These are phyloP conservation scores for Philopedon plagiatum DNA, from an alignment of 2,888 invertebrate species.

Conservation along the genomic window DNA sequence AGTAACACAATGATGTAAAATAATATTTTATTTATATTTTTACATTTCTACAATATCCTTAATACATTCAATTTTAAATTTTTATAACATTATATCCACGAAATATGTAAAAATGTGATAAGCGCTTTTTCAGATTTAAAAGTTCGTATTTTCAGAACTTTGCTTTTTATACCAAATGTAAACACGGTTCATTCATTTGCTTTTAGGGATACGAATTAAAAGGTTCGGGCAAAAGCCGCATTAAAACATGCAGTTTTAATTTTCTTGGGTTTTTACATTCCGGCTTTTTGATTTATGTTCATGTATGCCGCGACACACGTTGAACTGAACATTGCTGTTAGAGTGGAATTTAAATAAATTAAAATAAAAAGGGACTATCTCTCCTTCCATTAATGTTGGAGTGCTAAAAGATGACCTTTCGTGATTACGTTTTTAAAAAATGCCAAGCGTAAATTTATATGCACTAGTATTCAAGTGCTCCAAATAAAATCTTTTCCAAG, in stretches of 20 bases:
- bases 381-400: too few relatives aligned
- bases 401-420: too few relatives aligned
- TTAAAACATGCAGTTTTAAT: constrained; percentile 38
- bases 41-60: too few relatives aligned
- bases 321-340: background rate
- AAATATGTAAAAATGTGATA: too few relatives aligned
- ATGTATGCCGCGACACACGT: background rate
- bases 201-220: constrained; percentile 22
- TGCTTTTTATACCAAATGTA: background rate
- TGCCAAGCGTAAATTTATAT: too few relatives aligned
- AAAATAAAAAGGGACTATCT: background rate
- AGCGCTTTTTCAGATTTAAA: background rate
- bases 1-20: too few relatives aligned
- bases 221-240: constrained; percentile 22
- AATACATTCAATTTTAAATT: too few relatives aligned
- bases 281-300: constrained; percentile 21
- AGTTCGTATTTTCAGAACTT: background rate
- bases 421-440: too few relatives aligned
- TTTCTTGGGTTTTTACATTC: constrained; percentile 13
- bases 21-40: too few relatives aligned
- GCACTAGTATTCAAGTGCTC: too few relatives aligned
- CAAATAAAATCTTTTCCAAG: too few relatives aligned
- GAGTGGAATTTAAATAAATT: background rate
- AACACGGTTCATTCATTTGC: constrained; percentile 4
- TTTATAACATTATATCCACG: too few relatives aligned